A percentile compares a stretch with the other conserved stretches of the same genome.
These are phyloP conservation scores for Carcina quercana DNA, from an alignment of 2,888 invertebrate genomes.

Conservation along the genomic window DNA sequence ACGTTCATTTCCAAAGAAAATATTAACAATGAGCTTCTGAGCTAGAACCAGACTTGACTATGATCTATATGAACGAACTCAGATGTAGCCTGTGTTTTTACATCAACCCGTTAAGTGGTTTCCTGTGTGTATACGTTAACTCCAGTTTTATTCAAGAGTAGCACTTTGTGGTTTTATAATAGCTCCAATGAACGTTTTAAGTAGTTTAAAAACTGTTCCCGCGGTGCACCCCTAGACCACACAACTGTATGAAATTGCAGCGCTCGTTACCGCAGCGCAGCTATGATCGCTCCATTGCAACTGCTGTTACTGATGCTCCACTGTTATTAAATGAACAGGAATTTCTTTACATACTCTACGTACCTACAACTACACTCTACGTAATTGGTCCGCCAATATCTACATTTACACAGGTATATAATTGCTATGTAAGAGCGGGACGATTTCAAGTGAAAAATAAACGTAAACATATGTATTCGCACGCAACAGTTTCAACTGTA, in stretches of 20 bases:
- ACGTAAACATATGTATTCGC: too few species aligned
- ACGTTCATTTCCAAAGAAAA: too few species aligned
- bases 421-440: constrained; percentile 6
- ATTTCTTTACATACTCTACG: constrained; percentile 26
- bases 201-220: too few species aligned
- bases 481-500: too few species aligned
- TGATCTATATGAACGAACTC: too few species aligned
- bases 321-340: constrained; percentile 40
- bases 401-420: constrained; percentile 11
- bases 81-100: too few species aligned
- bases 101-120: too few species aligned
- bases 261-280: constrained; percentile 26
- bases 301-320: constrained; percentile 29
- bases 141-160: too few species aligned
- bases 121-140: too few species aligned
- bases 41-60: too few species aligned
- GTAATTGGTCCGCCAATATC: constrained; percentile 19
- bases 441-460: constrained; percentile 29
- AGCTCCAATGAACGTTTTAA: constrained; percentile 29
- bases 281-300: constrained; percentile 22
- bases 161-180: constrained; percentile 46
- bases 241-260: constrained; percentile 46
- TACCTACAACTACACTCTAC: too few species aligned
- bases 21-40: too few species aligned
- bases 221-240: constrained; percentile 44